Evolutionary conservation across 2,888 invertebrate genomes (phyloP).

Genomic region (Eustalomyia histrio): DNA sequence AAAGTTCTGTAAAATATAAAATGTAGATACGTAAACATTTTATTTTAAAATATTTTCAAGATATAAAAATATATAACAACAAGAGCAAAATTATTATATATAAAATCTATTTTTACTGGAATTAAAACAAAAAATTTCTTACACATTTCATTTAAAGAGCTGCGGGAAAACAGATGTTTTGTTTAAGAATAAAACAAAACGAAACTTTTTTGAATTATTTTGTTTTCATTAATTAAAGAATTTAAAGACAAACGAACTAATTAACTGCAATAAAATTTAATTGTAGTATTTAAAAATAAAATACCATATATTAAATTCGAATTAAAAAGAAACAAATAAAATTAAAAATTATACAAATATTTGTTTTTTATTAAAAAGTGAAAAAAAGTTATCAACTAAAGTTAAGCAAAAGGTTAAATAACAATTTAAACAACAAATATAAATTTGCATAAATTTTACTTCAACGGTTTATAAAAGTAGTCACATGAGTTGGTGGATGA

Average conservation of each 20-base stretch:
- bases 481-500: neutral
- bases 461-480: neutral
- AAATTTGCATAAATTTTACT: neutral
- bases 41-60: constrained; percentile 16
- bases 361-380: neutral
- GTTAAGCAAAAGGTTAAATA: neutral
- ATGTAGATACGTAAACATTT: too few species aligned
- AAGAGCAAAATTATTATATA: constrained; percentile 31
- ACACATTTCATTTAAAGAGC: constrained; percentile 47
- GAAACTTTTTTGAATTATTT: neutral
- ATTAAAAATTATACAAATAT: too few species aligned
- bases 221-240: neutral
- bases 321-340: too few species aligned
- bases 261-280: neutral
- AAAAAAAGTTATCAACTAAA: neutral
- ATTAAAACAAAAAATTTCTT: constrained; percentile 38
- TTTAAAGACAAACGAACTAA: neutral
- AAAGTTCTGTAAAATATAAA: neutral
- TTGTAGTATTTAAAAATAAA: neutral
- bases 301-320: too few species aligned
- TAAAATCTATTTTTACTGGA: constrained; percentile 60
- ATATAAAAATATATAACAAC: constrained; percentile 10
- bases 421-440: too few species aligned
- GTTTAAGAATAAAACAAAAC: constrained; percentile 26
- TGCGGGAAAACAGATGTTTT: constrained; percentile 39